A percentile compares a stretch with the other conserved stretches of the same genome.
phyloP scores from a whole-genome alignment of 2,797 vertebrate genomes.

The Poeciliopsis turneri region DNA sequence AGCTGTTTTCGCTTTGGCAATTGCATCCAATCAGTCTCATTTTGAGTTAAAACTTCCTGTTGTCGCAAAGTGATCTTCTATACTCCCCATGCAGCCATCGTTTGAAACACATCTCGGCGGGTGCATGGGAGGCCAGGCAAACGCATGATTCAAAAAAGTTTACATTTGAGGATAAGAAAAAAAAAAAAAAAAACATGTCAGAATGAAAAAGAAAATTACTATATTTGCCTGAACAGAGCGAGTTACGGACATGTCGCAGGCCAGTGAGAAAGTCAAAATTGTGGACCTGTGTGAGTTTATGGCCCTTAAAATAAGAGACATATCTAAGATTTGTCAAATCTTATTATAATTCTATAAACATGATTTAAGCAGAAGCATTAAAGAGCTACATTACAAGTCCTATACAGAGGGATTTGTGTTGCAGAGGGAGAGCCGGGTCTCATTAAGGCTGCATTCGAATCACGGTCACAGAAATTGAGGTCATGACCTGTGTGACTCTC shows the following conservation, averaged over 20 bases:
- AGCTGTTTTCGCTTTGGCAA: conserved; percentile 60
- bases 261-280: conserved; percentile 5
- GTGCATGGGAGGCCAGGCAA: conserved; percentile 52
- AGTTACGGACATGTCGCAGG: conserved; percentile 39
- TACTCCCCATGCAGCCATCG: neutral
- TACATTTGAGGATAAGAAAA: conserved; percentile 44
- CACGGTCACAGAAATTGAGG: conserved; percentile 43
- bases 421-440: conserved; percentile 21
- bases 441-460: conserved; percentile 32
- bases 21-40: conserved; percentile 45
- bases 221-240: conserved; percentile 14
- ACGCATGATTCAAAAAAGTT: conserved; percentile 49
- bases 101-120: conserved; percentile 28
- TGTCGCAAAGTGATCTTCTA: conserved; percentile 42
- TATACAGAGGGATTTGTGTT: conserved; percentile 14
- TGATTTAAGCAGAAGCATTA: conserved; percentile 4
- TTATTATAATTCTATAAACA: neutral
- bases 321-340: conserved; percentile 26
- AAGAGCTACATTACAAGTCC: conserved; percentile 1
- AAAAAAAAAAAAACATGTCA: neutral
- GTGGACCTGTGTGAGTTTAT: conserved; percentile 5
- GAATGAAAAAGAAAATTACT: conserved; percentile 51
- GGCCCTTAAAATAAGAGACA: conserved; percentile 25
- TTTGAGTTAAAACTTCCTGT: conserved; percentile 74
- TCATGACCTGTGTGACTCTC: conserved; percentile 45